These are phyloP conservation scores for Clarias gariepinus DNA, from an alignment of 2,113 vertebrate genomes.

Conservation along the genomic window DNA sequence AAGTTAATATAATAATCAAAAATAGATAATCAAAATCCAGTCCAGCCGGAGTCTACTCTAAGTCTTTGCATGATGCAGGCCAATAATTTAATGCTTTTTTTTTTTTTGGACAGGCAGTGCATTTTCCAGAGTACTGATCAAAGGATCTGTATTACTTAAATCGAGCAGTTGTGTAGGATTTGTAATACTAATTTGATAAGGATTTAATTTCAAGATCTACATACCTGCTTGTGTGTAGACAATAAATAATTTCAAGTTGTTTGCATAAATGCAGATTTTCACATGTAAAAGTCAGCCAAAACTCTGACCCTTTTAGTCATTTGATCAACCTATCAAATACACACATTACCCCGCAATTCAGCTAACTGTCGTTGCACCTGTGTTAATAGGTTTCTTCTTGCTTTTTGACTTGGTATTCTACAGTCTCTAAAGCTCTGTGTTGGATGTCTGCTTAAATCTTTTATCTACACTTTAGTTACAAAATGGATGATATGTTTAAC, in stretches of 20 bases:
- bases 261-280: not conserved
- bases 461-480: constrained; percentile 1
- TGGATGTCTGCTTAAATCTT: constrained; percentile 16
- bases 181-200: not conserved
- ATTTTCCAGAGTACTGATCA: not conserved
- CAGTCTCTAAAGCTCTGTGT: not conserved
- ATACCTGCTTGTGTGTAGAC: not conserved
- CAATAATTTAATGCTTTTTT: too few relatives aligned
- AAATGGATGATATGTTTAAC: constrained; percentile 31
- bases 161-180: not conserved
- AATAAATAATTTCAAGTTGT: not conserved
- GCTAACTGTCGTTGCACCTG: not conserved
- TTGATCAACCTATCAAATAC: not conserved
- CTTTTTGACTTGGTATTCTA: not conserved
- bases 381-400: constrained; percentile 3
- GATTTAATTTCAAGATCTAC: not conserved
- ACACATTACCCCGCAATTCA: not conserved
- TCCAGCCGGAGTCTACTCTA: too few relatives aligned
- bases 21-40: too few relatives aligned
- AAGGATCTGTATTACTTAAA: not conserved
- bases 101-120: too few relatives aligned
- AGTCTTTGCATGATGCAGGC: too few relatives aligned
- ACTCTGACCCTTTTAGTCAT: not conserved
- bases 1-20: too few relatives aligned
- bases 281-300: not conserved